Percentiles rank a stretch among this genome's conserved stretches.
phyloP scores from a whole-genome alignment of 2,113 vertebrate species.

The Phrynosoma blainvillii region DNA sequence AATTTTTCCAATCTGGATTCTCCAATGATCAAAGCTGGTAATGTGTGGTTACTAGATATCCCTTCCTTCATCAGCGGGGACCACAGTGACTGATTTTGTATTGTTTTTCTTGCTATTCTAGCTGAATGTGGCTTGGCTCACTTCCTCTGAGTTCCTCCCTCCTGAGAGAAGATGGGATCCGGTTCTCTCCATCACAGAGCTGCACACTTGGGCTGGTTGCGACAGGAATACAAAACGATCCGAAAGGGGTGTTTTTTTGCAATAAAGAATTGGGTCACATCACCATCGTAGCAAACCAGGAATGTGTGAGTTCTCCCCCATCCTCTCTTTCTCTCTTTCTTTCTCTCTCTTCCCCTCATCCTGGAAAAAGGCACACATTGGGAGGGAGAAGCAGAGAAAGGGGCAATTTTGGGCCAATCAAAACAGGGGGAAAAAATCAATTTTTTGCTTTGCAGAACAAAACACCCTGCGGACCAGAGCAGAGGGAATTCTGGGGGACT shows the following conservation, averaged over 20 bases:
- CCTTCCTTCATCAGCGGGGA: too few relatives aligned
- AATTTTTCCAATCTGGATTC: too few relatives aligned
- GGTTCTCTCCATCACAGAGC: background rate
- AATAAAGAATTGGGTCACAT: background rate
- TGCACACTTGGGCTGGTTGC: too few relatives aligned
- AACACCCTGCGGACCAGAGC: conserved; percentile 33
- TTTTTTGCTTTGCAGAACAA: conserved; percentile 37
- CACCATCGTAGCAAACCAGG: background rate
- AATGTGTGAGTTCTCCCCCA: background rate
- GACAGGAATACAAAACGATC: background rate
- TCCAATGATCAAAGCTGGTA: too few relatives aligned
- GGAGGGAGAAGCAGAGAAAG: background rate
- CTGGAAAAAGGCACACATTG: too few relatives aligned
- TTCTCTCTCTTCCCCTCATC: too few relatives aligned
- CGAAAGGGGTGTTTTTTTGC: background rate
- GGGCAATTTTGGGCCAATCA: conserved; percentile 51
- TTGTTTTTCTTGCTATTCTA: background rate
- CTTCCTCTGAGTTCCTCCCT: background rate
- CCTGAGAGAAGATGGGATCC: background rate
- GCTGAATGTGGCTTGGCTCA: background rate
- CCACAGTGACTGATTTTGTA: background rate
- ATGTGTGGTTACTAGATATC: background rate
- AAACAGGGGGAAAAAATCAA: conserved; percentile 42
- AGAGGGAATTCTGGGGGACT: conserved; percentile 44
- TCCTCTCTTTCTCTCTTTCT: too few relatives aligned